A percentile compares a stretch with the other conserved stretches of the same genome.
phyloP scores from a whole-genome alignment of 2,888 invertebrate species.

The Rotaria magnacalcarata region DNA sequence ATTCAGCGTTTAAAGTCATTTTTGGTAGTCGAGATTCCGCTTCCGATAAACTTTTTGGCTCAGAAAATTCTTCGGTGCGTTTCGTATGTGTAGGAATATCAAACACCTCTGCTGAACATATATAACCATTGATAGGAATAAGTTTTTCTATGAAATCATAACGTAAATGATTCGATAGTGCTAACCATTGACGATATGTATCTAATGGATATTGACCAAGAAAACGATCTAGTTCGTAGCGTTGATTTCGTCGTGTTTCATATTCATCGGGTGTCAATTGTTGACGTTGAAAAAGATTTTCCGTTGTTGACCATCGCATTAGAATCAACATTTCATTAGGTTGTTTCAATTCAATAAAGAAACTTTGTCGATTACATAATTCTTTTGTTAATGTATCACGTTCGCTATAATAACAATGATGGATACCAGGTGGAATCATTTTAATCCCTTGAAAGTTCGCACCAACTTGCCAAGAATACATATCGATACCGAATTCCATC shows the following conservation, averaged over 20 bases:
- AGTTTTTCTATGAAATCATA: conserved; percentile 66
- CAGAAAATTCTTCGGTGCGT: neutral
- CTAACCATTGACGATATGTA: conserved; percentile 78
- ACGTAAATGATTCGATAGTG: conserved; percentile 69
- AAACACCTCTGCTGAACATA: conserved; percentile 65
- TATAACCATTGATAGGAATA: conserved; percentile 71
- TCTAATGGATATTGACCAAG: conserved; percentile 87
- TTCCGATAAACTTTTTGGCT: conserved; percentile 50
- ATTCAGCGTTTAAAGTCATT: conserved; percentile 74
- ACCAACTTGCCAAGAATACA: conserved; percentile 81
- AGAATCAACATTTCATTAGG: conserved; percentile 51
- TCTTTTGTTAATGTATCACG: conserved; percentile 31
- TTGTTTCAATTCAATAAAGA: conserved; percentile 16
- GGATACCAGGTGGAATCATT: conserved; percentile 95
- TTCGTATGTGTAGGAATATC: neutral
- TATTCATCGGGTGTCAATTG: neutral
- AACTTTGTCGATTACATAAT: conserved; percentile 26
- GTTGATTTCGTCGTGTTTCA: neutral
- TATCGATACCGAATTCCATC: conserved; percentile 93
- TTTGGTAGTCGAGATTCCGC: conserved; percentile 76
- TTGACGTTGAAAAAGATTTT: neutral
- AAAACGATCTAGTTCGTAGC: conserved; percentile 69
- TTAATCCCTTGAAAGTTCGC: conserved; percentile 88
- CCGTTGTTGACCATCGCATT: neutral
- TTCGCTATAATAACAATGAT: conserved; percentile 82